Conservation (phyloP, 2,113 vertebrate species). For the Hemiscyllium ocellatum region DNA sequence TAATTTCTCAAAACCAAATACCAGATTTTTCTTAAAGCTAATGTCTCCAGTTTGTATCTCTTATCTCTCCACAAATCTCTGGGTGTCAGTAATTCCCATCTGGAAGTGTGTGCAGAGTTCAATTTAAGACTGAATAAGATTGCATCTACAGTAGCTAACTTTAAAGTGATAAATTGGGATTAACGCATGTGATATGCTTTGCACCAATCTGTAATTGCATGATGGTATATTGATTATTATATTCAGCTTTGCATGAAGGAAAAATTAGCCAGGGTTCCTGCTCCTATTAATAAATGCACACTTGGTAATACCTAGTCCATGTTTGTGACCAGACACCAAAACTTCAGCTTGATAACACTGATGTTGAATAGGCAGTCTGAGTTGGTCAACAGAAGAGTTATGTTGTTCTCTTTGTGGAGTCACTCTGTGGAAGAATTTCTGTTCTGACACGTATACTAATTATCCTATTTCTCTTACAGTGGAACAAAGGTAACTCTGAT, state of each 20-base stretch:
- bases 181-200: background rate
- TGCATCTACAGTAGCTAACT: background rate
- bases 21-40: background rate
- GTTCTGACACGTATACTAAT: conserved; percentile 19
- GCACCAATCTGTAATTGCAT: background rate
- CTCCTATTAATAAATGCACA: background rate
- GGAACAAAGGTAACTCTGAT: conserved; percentile 83
- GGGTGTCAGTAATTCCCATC: background rate
- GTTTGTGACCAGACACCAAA: background rate
- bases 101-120: background rate
- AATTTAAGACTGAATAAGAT: background rate
- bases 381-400: background rate
- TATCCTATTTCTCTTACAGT: conserved; percentile 51
- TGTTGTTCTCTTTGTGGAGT: background rate
- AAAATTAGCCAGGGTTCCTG: background rate
- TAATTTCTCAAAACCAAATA: background rate
- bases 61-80: background rate
- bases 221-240: background rate
- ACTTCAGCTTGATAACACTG: background rate
- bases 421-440: background rate
- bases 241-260: background rate
- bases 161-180: background rate
- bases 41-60: background rate
- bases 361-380: background rate
- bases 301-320: background rate